These are phyloP conservation scores for Drosophila auraria DNA, from an alignment of 1,140 invertebrate genomes.

Conservation along the genomic window DNA sequence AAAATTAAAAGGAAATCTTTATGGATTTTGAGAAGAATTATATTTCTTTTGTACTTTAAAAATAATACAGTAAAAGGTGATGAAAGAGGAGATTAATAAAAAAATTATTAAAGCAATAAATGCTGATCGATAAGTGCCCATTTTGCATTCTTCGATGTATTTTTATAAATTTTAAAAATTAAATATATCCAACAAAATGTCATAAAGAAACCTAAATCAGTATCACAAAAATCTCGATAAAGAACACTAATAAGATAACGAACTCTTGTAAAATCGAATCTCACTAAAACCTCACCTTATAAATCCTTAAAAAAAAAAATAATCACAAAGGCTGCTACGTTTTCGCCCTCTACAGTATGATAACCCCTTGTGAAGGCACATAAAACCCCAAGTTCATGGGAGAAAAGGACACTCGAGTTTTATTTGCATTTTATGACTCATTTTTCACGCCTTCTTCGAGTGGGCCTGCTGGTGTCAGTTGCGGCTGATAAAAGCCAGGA, in stretches of 20 bases:
- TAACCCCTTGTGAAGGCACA: conserved; percentile 20
- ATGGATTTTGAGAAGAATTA: conserved; percentile 3
- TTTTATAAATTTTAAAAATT: no score
- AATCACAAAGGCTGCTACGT: not conserved
- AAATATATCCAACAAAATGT: no score
- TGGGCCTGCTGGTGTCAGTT: conserved; percentile 68
- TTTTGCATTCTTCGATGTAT: no score
- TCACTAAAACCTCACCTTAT: not conserved
- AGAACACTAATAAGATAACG: not conserved
- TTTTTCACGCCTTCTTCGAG: conserved; percentile 69
- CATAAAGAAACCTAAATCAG: not conserved
- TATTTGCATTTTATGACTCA: conserved; percentile 83
- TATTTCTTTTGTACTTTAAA: not conserved
- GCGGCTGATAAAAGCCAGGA: conserved; percentile 75
- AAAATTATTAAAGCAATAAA: not conserved
- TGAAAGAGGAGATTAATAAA: not conserved
- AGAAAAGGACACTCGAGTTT: conserved; percentile 70
- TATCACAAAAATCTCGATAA: not conserved
- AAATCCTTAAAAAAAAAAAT: no score
- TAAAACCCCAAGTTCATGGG: conserved; percentile 31
- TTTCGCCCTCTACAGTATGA: not conserved
- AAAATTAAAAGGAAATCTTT: conserved; percentile 42
- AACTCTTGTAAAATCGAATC: conserved; percentile 7
- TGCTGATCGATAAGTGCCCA: no score
- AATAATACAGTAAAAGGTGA: not conserved